Evolutionary conservation across 2,113 vertebrate genomes (phyloP).

Genomic region (Varanus salvator): DNA sequence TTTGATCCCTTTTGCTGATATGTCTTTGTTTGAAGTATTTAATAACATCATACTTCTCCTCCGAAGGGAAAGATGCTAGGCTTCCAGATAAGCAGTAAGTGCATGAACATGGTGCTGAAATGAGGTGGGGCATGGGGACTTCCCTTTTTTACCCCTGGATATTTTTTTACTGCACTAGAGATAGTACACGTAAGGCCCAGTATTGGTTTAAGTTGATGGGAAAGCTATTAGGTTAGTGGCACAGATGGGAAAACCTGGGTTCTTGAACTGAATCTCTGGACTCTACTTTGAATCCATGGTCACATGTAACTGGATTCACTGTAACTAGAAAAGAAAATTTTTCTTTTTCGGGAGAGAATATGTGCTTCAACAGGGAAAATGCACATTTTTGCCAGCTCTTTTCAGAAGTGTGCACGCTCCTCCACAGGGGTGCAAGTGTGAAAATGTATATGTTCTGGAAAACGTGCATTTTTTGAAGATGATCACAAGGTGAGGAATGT

Average conservation of each 20-base stretch:
- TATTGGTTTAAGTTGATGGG: neutral
- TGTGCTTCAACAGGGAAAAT: no score
- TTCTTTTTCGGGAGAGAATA: no score
- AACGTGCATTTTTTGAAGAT: no score
- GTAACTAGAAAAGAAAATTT: no score
- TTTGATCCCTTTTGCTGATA: conserved; percentile 30
- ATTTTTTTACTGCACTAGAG: neutral
- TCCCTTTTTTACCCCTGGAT: neutral
- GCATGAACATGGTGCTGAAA: neutral
- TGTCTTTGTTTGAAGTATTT: conserved; percentile 12
- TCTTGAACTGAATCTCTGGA: neutral
- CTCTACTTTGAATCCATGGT: no score
- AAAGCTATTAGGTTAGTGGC: neutral
- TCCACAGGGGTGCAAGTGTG: no score
- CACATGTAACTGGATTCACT: no score
- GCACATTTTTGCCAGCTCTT: no score
- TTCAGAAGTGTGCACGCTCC: no score
- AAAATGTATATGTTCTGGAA: no score
- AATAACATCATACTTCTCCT: neutral
- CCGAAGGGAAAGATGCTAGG: neutral
- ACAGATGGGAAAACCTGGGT: neutral
- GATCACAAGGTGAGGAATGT: no score
- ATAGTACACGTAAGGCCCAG: neutral
- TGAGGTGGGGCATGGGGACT: neutral
- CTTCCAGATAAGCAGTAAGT: neutral